A percentile compares a stretch with the other conserved stretches of the same genome.
Conservation (phyloP, 2,797 vertebrate genomes). For the Chelon labrosus region DNA sequence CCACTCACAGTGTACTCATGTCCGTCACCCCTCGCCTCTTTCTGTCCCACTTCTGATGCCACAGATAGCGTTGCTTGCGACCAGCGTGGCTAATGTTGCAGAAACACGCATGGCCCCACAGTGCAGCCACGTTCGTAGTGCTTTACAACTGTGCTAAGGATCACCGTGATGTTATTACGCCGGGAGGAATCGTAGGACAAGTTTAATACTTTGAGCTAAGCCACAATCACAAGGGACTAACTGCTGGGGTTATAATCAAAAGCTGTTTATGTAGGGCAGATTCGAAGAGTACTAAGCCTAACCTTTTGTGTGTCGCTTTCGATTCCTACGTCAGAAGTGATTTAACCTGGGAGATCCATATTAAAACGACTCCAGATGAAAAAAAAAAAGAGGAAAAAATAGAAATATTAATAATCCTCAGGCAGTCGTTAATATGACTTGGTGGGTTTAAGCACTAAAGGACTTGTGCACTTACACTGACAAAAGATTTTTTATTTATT, state of each 20-base stretch:
- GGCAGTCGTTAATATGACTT: slow-evolving; percentile 75
- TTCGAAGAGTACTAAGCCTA: slow-evolving; percentile 80
- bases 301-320: slow-evolving; percentile 83
- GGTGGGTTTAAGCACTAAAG: slow-evolving; percentile 72
- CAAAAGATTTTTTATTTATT: slow-evolving; percentile 58
- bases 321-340: slow-evolving; percentile 73
- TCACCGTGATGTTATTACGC: slow-evolving; percentile 71
- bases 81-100: slow-evolving; percentile 58
- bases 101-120: slow-evolving; percentile 69
- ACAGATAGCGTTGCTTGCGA: slow-evolving; percentile 57
- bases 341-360: slow-evolving; percentile 79
- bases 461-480: slow-evolving; percentile 68
- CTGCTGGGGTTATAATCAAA: slow-evolving; percentile 82
- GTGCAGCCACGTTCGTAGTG: slow-evolving; percentile 50
- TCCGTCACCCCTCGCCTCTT: slow-evolving; percentile 58
- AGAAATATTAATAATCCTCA: slow-evolving; percentile 73
- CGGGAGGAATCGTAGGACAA: slow-evolving; percentile 72
- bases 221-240: slow-evolving; percentile 83
- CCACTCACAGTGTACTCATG: slow-evolving; percentile 58
- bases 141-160: slow-evolving; percentile 63
- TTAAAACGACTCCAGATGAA: slow-evolving; percentile 79
- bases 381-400: slow-evolving; percentile 19
- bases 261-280: slow-evolving; percentile 83
- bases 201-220: slow-evolving; percentile 83
- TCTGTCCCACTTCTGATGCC: slow-evolving; percentile 61